Conservation (phyloP, 2,888 invertebrate genomes). For the Campoletis raptor region DNA sequence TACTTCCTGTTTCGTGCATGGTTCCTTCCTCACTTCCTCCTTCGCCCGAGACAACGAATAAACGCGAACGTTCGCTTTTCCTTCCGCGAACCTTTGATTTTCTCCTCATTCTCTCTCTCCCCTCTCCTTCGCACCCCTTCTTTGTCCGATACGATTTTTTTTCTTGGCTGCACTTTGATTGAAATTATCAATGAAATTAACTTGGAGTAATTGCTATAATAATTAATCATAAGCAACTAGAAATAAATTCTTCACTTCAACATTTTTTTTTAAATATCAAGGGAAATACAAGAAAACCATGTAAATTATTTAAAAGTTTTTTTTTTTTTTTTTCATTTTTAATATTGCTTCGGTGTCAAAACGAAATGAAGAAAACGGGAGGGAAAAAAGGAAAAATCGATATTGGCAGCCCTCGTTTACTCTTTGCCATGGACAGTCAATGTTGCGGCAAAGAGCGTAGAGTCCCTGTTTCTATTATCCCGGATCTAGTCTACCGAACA, state of each 20-base stretch:
- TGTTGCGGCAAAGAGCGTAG: conserved; percentile 47
- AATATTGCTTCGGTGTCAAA: not conserved
- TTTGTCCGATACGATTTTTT: not conserved
- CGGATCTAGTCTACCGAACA: conserved; percentile 7
- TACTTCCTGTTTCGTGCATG: conserved; percentile 65
- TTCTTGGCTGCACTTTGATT: not conserved
- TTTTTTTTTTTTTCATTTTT: not conserved
- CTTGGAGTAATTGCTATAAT: not conserved
- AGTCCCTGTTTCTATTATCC: conserved; percentile 14
- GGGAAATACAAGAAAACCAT: not conserved
- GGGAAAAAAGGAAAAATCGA: conserved; percentile 55
- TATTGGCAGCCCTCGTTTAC: conserved; percentile 38
- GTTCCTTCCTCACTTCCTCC: conserved; percentile 65
- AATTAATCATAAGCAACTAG: not conserved
- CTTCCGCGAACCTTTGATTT: not conserved
- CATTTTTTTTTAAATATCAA: not conserved
- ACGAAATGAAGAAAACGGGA: too few relatives aligned
- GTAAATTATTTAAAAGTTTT: too few relatives aligned
- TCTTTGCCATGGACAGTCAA: conserved; percentile 42
- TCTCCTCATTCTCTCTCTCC: not conserved
- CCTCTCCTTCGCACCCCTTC: not conserved
- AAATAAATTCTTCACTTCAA: not conserved
- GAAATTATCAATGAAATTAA: not conserved
- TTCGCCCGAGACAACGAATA: not conserved
- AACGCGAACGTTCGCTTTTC: conserved; percentile 1